Percentiles rank a stretch among this genome's conserved stretches.
Evolutionary conservation across 1,140 invertebrate genomes (phyloP).

Genomic region (Zaprionus taronus): DNA sequence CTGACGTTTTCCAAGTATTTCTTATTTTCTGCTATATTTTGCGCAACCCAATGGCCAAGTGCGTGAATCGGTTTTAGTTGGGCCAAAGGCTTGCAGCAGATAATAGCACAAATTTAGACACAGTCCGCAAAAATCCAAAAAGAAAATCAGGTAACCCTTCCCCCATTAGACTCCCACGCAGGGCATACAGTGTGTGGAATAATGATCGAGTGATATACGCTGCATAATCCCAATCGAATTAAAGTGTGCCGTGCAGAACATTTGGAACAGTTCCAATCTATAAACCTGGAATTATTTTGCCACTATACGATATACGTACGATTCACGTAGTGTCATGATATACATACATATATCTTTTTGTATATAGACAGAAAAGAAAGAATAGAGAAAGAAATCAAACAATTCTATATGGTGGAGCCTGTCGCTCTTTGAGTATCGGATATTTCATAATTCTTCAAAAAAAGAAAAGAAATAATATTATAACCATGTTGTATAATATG

Average conservation of each 20-base stretch:
- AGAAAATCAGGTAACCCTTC: slow-evolving; percentile 10
- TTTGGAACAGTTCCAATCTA: slow-evolving; percentile 75
- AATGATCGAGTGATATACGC: slow-evolving; percentile 23
- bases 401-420: slow-evolving; percentile 35
- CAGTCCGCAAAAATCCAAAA: slow-evolving; percentile 52
- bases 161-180: background rate
- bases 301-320: slow-evolving; percentile 32
- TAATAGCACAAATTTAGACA: slow-evolving; percentile 62
- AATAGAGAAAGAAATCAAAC: slow-evolving; percentile 47
- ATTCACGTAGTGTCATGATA: background rate
- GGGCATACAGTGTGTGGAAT: background rate
- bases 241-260: slow-evolving; percentile 64
- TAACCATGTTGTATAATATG: slow-evolving; percentile 61
- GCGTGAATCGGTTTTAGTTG: slow-evolving; percentile 71
- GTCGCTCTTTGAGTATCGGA: slow-evolving; percentile 13
- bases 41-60: slow-evolving; percentile 45
- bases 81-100: slow-evolving; percentile 77
- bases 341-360: background rate
- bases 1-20: slow-evolving; percentile 38
- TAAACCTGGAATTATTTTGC: slow-evolving; percentile 74
- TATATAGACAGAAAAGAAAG: slow-evolving; percentile 6
- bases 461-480: background rate
- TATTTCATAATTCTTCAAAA: slow-evolving; percentile 44
- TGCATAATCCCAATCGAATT: slow-evolving; percentile 54
- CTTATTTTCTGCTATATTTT: slow-evolving; percentile 51